Conservation (phyloP, 2,113 vertebrate genomes). For the Columba livia region DNA sequence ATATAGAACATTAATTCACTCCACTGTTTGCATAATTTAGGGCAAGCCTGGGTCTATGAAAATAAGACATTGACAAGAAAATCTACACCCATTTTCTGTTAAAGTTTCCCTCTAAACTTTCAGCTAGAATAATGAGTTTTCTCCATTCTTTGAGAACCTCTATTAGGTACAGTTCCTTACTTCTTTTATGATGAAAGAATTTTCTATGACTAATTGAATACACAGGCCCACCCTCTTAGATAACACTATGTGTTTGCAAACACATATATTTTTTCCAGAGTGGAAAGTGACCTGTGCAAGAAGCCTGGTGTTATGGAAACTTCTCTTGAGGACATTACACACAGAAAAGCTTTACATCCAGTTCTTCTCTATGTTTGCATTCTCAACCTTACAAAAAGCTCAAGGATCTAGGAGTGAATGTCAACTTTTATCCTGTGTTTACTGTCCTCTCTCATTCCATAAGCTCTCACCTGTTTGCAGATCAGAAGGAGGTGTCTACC, state of each 20-base stretch:
- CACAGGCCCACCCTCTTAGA: not conserved
- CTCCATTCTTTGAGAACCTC: not conserved
- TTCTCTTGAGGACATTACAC: not conserved
- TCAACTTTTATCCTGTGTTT: not conserved
- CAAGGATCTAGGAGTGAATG: not conserved
- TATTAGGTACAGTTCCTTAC: not conserved
- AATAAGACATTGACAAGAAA: not conserved
- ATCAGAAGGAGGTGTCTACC: not conserved
- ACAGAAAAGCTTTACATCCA: not conserved
- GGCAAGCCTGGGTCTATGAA: not conserved
- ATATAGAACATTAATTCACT: not conserved
- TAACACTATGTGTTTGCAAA: not conserved
- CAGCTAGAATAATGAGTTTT: not conserved
- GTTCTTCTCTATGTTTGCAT: not conserved
- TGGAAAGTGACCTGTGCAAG: not conserved
- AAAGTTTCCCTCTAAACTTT: not conserved
- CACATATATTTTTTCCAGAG: not conserved
- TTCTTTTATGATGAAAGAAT: not conserved
- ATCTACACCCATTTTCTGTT: not conserved
- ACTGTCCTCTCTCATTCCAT: not conserved
- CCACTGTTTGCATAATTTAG: not conserved
- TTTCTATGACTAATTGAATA: not conserved
- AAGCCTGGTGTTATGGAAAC: not conserved
- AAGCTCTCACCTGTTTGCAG: not conserved
- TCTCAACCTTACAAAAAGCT: not conserved